Base-by-base conservation (phyloP, 2,113 vertebrate species). In the Pogonocichla stellata region DNA sequence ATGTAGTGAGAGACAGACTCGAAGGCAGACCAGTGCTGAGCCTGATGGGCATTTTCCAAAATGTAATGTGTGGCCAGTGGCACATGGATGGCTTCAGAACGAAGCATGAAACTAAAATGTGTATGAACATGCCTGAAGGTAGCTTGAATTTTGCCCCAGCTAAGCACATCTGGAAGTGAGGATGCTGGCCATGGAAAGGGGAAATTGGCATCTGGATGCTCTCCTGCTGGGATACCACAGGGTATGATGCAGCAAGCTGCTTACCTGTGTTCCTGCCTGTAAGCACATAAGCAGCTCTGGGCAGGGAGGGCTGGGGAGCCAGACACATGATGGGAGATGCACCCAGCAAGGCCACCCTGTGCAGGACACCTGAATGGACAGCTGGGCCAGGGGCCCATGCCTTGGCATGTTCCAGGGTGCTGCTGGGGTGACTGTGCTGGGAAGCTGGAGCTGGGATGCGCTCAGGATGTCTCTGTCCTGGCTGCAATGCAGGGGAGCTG, bases 401-500 rank as follows among this genome's bases (percentile, higher is more conserved):
- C 40, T 64, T 2, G 0, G 24, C 1, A 0, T 22, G 28, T 47
- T n/a, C 34, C 2, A 2, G 38, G 50, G 16, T 9, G 42, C 56
- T 65, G 51, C 74, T 81, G 56, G 43, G 19, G 22, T 3, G 9
- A 1, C 47, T 81, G 58, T 78, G 65, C 60, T 13, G 10, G 28
- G 28, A 66, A 38, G 16, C 0, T 47, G 73, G 38, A 38, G 64
- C 17, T 56, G 29, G 28, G 34, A 16, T 29, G 40, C 40, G 43
- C 19, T 31, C 2, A 0, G 19, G 29, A 72, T 4, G 3, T 42
- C 43, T 58, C 0, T 2, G 18, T 66, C 36, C 38, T 40, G 38
- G 38, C 38, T 40, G 38, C 1, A 3, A 1, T n/a, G 38, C 6
- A 12, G 53, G 28, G 17, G 6, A 33, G 25, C 28, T 0, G 0